A percentile compares a stretch with the other conserved stretches of the same genome.
phyloP scores from a whole-genome alignment of 1,140 invertebrate genomes.

The Samia ricini region DNA sequence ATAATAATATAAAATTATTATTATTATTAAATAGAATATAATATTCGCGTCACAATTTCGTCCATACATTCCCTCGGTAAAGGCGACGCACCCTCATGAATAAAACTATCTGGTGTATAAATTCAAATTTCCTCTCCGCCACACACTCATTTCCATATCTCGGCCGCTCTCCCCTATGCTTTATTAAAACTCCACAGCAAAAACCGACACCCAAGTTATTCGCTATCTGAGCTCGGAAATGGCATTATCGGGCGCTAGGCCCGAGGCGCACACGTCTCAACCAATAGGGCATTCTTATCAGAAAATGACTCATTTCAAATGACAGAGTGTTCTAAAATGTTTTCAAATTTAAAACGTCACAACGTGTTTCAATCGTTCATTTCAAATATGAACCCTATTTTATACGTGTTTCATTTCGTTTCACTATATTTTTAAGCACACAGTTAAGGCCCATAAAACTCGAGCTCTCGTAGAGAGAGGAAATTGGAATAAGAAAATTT shows the following conservation, averaged over 20 bases:
- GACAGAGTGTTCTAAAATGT: conserved; percentile 73
- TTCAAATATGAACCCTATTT: conserved; percentile 38
- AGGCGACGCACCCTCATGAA: conserved; percentile 54
- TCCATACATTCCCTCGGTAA: conserved; percentile 37
- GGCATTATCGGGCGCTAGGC: conserved; percentile 63
- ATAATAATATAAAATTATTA: not conserved
- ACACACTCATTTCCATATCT: conserved; percentile 76
- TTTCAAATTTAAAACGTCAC: conserved; percentile 40
- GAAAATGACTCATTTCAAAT: conserved; percentile 78
- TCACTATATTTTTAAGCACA: not conserved
- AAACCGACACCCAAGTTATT: conserved; percentile 70
- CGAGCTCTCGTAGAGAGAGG: conserved; percentile 61
- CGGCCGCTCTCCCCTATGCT: conserved; percentile 60
- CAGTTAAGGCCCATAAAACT: conserved; percentile 44
- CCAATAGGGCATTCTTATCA: conserved; percentile 77
- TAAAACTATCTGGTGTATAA: conserved; percentile 76
- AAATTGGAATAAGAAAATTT: conserved; percentile 78
- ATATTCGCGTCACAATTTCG: conserved; percentile 15
- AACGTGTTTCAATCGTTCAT: conserved; percentile 15
- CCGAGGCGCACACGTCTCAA: conserved; percentile 70
- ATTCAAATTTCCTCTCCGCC: conserved; percentile 76
- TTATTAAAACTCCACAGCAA: conserved; percentile 71
- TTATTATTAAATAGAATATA: not conserved
- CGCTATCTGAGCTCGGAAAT: conserved; percentile 73
- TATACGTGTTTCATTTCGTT: not conserved